Conservation (phyloP, 2,888 invertebrate species). For the Drosophila tanythrix region DNA sequence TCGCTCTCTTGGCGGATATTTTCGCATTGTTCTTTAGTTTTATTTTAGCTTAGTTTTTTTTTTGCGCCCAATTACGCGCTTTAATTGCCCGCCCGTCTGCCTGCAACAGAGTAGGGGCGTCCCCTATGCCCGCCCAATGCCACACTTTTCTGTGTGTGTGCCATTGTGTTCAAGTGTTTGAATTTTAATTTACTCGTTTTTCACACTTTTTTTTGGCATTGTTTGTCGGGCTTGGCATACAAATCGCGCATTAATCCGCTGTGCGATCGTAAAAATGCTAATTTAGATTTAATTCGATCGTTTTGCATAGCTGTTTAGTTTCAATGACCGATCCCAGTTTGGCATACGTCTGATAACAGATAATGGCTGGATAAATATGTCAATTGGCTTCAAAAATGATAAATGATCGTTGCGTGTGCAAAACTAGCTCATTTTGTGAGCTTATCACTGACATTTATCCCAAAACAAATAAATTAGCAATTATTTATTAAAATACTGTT, state of each 20-base stretch:
- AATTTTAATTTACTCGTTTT: constrained; percentile 10
- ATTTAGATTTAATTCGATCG: constrained; percentile 63
- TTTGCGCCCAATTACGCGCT: constrained; percentile 54
- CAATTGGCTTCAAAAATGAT: constrained; percentile 19
- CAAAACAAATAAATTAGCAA: not conserved
- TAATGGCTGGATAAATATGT: constrained; percentile 31
- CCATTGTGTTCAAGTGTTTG: constrained; percentile 33
- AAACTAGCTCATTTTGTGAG: not conserved
- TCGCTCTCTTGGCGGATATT: not conserved
- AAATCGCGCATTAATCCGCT: constrained; percentile 62
- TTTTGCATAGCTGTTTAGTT: constrained; percentile 40
- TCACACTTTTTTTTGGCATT: constrained; percentile 40
- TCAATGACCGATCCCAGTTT: constrained; percentile 32
- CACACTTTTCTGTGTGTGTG: constrained; percentile 7
- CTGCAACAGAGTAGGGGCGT: constrained; percentile 6
- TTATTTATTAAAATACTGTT: not conserved
- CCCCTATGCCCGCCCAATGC: constrained; percentile 53
- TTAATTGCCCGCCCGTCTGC: constrained; percentile 42
- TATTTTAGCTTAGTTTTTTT: not conserved
- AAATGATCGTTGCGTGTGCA: not conserved
- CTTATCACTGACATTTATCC: not conserved
- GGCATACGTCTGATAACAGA: constrained; percentile 31
- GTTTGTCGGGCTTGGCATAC: constrained; percentile 55
- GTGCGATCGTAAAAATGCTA: constrained; percentile 69
- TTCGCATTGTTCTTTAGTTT: constrained; percentile 6